A percentile compares a stretch with the other conserved stretches of the same genome.
These are phyloP conservation scores for Blastobasis lacticolella DNA, from an alignment of 2,888 invertebrate species.

Conservation along the genomic window DNA sequence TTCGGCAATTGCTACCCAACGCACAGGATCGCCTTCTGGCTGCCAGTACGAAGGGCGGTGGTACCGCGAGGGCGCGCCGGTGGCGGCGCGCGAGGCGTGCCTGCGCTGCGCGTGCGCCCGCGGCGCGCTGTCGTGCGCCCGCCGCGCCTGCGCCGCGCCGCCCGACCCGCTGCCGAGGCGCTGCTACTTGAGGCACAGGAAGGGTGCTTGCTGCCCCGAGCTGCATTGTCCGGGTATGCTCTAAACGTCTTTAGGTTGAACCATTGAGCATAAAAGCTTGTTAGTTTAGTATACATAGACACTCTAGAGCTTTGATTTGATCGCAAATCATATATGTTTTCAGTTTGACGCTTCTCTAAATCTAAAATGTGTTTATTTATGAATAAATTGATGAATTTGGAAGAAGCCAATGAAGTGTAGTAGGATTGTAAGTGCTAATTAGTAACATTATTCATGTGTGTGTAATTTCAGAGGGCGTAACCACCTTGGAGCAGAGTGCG, in stretches of 20 bases:
- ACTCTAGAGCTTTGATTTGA: too few relatives aligned
- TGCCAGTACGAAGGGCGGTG: slow-evolving; percentile 83
- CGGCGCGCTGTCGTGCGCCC: slow-evolving; percentile 84
- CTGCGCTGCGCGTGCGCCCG: slow-evolving; percentile 83
- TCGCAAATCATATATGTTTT: too few relatives aligned
- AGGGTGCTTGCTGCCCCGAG: slow-evolving; percentile 84
- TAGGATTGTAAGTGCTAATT: too few relatives aligned
- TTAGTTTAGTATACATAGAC: too few relatives aligned
- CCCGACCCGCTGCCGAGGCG: slow-evolving; percentile 83
- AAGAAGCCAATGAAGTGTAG: too few relatives aligned
- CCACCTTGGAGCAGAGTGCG: slow-evolving; percentile 36
- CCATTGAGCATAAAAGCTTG: too few relatives aligned
- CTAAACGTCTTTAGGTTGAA: too few relatives aligned
- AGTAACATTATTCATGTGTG: too few relatives aligned
- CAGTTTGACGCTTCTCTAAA: too few relatives aligned
- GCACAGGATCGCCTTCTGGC: slow-evolving; percentile 52
- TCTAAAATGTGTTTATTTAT: too few relatives aligned
- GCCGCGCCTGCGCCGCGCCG: slow-evolving; percentile 83
- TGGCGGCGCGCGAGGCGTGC: slow-evolving; percentile 83
- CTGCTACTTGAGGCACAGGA: slow-evolving; percentile 80
- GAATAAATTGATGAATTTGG: too few relatives aligned
- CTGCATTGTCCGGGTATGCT: slow-evolving; percentile 80
- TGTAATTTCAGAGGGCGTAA: slow-evolving; percentile 38
- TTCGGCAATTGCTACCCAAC: slow-evolving; percentile 19
- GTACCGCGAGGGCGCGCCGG: slow-evolving; percentile 78